Evolutionary conservation across 1,140 invertebrate genomes (phyloP).

Genomic region (Zaprionus nigranus): DNA sequence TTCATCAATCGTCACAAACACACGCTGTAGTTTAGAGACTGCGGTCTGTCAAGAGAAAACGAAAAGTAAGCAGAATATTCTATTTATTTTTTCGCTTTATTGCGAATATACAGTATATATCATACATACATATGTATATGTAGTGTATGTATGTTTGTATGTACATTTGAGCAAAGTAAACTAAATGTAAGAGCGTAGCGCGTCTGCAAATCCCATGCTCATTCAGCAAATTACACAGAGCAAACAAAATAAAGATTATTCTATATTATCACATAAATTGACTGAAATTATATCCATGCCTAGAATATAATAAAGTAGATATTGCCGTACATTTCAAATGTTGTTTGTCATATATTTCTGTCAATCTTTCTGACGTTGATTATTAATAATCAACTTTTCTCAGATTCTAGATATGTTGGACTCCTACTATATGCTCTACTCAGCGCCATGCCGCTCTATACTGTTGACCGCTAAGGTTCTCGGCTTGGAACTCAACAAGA

Average conservation of each 20-base stretch:
- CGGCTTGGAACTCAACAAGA: slow-evolving; percentile 90
- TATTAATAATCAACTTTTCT: neutral
- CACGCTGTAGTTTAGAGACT: neutral
- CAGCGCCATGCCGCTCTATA: slow-evolving; percentile 89
- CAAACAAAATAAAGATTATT: too few relatives aligned
- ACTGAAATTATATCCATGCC: neutral
- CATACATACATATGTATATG: neutral
- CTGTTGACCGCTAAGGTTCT: slow-evolving; percentile 88
- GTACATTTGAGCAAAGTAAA: too few relatives aligned
- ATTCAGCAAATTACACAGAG: too few relatives aligned
- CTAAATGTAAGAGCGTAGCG: too few relatives aligned
- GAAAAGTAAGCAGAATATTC: neutral
- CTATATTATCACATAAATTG: neutral
- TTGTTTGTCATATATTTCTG: neutral
- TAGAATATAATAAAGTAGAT: neutral
- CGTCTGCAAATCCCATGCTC: too few relatives aligned
- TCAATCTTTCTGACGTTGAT: neutral
- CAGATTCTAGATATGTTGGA: slow-evolving; percentile 56
- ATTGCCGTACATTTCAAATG: too few relatives aligned
- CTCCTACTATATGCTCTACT: slow-evolving; percentile 89
- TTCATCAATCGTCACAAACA: neutral
- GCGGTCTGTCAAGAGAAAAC: neutral
- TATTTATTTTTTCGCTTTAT: neutral
- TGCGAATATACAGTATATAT: neutral
- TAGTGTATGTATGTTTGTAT: neutral